These are phyloP conservation scores for Buathra laborator DNA, from an alignment of 2,888 invertebrate species.

Conservation along the genomic window DNA sequence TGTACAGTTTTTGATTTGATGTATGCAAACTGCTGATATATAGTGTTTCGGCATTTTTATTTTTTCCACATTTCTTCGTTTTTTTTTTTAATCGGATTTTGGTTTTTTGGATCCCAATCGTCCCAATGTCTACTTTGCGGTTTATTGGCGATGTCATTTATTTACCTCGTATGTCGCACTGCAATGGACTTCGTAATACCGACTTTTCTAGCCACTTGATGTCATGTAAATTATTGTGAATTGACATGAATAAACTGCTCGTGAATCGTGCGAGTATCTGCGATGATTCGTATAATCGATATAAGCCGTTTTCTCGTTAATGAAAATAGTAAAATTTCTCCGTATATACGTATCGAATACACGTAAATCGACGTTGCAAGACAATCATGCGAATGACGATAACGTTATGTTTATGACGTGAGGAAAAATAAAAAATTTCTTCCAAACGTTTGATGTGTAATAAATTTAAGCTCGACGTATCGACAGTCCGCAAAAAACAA, in stretches of 20 bases:
- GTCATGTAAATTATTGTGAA: slow-evolving; percentile 37
- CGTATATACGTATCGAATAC: background rate
- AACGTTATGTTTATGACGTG: slow-evolving; percentile 47
- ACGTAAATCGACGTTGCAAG: slow-evolving; percentile 21
- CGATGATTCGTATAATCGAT: slow-evolving; percentile 41
- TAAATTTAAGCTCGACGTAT: slow-evolving; percentile 62
- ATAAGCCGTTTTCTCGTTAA: slow-evolving; percentile 27
- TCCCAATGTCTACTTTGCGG: slow-evolving; percentile 1
- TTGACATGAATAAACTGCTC: slow-evolving; percentile 13
- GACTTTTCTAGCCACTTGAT: slow-evolving; percentile 8
- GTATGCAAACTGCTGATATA: background rate
- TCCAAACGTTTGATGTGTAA: slow-evolving; percentile 42
- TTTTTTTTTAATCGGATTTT: background rate
- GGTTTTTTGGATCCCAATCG: background rate
- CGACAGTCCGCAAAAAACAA: slow-evolving; percentile 43
- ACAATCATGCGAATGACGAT: slow-evolving; percentile 58
- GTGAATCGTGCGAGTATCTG: slow-evolving; percentile 34
- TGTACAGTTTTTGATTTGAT: background rate
- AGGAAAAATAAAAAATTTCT: slow-evolving; percentile 52
- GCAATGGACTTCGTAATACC: slow-evolving; percentile 13
- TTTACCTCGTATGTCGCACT: slow-evolving; percentile 2
- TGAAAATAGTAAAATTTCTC: slow-evolving; percentile 3
- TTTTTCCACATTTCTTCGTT: background rate
- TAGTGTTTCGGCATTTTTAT: background rate
- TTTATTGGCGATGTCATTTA: slow-evolving; percentile 20